Evolutionary conservation across 2,797 vertebrate genomes (phyloP), one percentile per base, ranked within the genome.

Genomic region (Setipinna tenuifilis): DNA sequence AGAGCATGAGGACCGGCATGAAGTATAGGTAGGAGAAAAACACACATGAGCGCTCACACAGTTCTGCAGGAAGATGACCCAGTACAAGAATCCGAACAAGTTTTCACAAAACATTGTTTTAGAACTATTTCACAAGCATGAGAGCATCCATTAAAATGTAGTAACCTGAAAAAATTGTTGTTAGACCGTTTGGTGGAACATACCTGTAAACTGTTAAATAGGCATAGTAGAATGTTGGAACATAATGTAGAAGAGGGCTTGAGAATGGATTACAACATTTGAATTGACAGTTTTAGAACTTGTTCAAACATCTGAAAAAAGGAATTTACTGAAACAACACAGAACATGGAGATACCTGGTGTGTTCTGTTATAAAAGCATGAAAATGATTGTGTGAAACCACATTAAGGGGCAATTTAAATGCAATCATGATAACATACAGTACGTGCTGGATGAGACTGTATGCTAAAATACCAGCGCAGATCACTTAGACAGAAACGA

Each of bases 1-100:
- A 96, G 90, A 96, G 96, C 94, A 88, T 95, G 88, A 97, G 93
- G 92, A 98, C 97, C 81, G 97, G 98, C 91, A 99, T 99, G 98
- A 98, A 97, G 86, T 97, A 97, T 96, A 97, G 98, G 98, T 99
- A 98, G 71, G 97, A 89, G 3, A 78, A 10, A 48, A 14, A 3
- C 50, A 3, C 7, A 84, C 28, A 82, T 12, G 2, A 35, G 25
- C 5, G 9, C 71, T 0, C 31, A 0, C 19, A 14, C 50, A 54
- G 71, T 78, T 41, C 68, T 17, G 68, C 31, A 75, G 68, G 28
- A 28, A 31, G 31, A 3, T 21, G 41, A 44, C 17, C 7, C 44
- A 6, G 61, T 16, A 54, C 14, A 16, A 54, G 50, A 54, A 54
- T 54, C 50, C 50, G 10, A 0, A 3, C n/a, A 59, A 21, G 58